Conservation (phyloP, 2,113 vertebrate species). For the Hippolais icterina region DNA sequence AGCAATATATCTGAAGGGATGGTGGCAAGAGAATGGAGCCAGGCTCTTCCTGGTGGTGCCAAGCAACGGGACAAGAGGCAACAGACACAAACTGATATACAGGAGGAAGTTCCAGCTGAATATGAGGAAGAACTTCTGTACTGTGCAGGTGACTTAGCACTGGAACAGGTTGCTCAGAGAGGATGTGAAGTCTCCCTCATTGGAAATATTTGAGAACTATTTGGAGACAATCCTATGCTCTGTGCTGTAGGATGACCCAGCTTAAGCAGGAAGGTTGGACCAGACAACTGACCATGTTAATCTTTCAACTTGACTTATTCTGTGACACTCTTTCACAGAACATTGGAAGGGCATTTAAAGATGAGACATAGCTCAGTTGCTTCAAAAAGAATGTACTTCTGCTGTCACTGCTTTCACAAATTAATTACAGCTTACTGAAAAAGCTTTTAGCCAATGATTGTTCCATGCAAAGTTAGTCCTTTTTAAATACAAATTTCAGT, state of each 20-base stretch:
- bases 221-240: background rate
- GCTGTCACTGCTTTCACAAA: background rate
- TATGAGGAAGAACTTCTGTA: background rate
- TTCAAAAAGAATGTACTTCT: background rate
- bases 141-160: background rate
- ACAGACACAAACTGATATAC: background rate
- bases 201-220: background rate
- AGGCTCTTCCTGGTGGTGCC: background rate
- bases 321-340: background rate
- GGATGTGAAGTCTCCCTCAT: background rate
- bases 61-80: background rate
- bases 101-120: background rate
- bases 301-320: background rate
- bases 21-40: background rate
- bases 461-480: background rate
- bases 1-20: background rate
- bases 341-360: background rate
- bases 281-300: background rate
- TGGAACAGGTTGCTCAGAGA: background rate
- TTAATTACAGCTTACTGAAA: background rate
- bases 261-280: background rate
- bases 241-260: background rate
- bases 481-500: background rate
- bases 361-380: background rate
- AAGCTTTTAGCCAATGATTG: background rate